Base-by-base conservation (phyloP, 2,113 vertebrate species). In the Nyctereutes procyonoides region DNA sequence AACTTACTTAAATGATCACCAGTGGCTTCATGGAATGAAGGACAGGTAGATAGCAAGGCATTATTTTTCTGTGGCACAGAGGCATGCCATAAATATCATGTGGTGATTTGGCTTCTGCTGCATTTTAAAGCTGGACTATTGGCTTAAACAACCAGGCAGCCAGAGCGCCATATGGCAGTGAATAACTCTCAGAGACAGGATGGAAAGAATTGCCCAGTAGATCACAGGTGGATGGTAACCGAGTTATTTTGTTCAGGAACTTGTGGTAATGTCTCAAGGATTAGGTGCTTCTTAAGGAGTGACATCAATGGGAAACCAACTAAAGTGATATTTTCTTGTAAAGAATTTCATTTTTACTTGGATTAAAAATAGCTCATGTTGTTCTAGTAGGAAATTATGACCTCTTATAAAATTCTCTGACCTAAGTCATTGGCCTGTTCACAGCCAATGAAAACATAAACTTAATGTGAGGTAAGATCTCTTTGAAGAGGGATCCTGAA, bases 21-120 rank as follows among this genome's bases (percentile, higher is more conserved):
- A 55, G 24, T 60, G 30, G 22, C 30, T 51, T 51, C 3, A 20
- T 15, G 9, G 51, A 48, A 81, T 32, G 28, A 85, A 85, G 60
- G 3, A 20, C 5, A 8, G n/a, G 38, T n/a, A 5, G 2, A 11
- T 1, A 15, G 11, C 16, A 83, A 69, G 2, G n/a, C 10, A 79
- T 38, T 69, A 9, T 60, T 60, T 12, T 22, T 20, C 43, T 79
- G 2, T 24, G 19, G 19, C 43, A 71, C 17, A 56, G 53, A 51
- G 2, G 1, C 4, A n/a, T 83, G 24, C 7, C 65, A 11, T 63
- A 71, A 95, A 38, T 58, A n/a, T 26, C 14, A 60, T 2, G 5
- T 0, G 9, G 2, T 51, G 15, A 38, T 2, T 22, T 53, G 32
- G 4, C 12, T 28, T 90, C 2, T 81, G 15, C 32, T 77, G 17